Evolutionary conservation across 2,113 vertebrate genomes (phyloP).

Genomic region (Lontra canadensis): DNA sequence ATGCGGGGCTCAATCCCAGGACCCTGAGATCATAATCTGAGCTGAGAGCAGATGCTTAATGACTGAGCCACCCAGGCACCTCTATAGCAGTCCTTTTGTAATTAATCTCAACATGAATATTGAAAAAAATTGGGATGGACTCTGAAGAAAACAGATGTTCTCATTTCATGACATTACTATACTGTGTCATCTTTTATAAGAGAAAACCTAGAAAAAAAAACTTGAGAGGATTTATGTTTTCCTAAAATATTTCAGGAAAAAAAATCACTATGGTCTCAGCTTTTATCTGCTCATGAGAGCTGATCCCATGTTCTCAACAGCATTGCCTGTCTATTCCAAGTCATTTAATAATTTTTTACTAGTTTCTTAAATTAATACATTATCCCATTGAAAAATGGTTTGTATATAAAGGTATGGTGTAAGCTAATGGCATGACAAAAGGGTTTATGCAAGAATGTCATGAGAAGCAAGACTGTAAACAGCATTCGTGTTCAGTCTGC

Average conservation of each 20-base stretch:
- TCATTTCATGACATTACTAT: background rate
- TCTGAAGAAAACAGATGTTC: background rate
- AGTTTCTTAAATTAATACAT: background rate
- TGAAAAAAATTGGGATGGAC: background rate
- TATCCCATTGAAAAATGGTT: background rate
- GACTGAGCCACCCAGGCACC: background rate
- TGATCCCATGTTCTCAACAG: background rate
- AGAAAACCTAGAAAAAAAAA: constrained; percentile 14
- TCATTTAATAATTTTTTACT: background rate
- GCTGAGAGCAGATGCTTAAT: background rate
- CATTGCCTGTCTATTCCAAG: background rate
- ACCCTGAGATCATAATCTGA: background rate
- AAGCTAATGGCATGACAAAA: background rate
- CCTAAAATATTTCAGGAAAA: background rate
- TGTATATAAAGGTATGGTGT: background rate
- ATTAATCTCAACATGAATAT: constrained; percentile 41
- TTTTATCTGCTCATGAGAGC: background rate
- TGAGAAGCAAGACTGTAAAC: background rate
- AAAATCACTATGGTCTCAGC: background rate
- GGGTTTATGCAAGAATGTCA: background rate
- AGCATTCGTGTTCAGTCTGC: background rate
- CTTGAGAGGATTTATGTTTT: background rate
- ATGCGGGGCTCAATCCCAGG: background rate
- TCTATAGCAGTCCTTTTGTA: background rate
- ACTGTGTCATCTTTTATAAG: background rate